Evolutionary conservation across 2,888 invertebrate genomes (phyloP), one percentile per base, ranked within the genome.

Genomic region (Euspilapteryx auroguttella): DNA sequence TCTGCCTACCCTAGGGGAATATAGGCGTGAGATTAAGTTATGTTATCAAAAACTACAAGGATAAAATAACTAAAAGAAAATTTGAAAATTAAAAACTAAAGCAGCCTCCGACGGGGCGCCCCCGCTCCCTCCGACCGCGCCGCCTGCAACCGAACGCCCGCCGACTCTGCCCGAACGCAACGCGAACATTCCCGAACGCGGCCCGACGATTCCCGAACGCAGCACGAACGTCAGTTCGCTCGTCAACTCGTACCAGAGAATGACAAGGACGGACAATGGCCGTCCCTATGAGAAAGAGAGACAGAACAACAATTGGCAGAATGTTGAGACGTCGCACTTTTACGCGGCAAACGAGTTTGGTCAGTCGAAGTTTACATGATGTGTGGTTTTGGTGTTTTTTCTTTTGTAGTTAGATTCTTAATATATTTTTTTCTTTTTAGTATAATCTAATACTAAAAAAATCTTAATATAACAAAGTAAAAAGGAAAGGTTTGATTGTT

Each of bases 271-370:
- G 46, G 49, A 50, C 28, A 44, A 41, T 4, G 27, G 28, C 9
- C 41, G 38, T 28, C 28, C 40, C 20, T 42, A 34, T 24, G 57
- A 55, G 34, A 42, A 50, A 14, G 51, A 54, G 37, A 30, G 47
- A 1, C 46, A 45, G 34, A 61, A 57, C 35, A 59, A 63, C 34
- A 63, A 66, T 32, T 62, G 59, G 50, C 62, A 61, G 37, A 51
- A 39, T 23, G 55, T 54, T 26, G 66, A 65, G 34, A 52, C 68
- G 0, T 59, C 73, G 9, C 68, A 69, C 32, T 66, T 69, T 45
- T 76, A 75, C 39, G 47, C 65, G 3, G 53, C 69, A 15, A 57
- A 56, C 39, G 76, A 76, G 29, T 55, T 61, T 32, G 75, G 76
- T 76, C 51, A 71, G 75, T 68, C 29, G n/a, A n/a, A n/a, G n/a